Percentiles rank a stretch among this genome's conserved stretches.
Conservation (phyloP, 2,888 invertebrate genomes). For the Parasteatoda lunata region DNA sequence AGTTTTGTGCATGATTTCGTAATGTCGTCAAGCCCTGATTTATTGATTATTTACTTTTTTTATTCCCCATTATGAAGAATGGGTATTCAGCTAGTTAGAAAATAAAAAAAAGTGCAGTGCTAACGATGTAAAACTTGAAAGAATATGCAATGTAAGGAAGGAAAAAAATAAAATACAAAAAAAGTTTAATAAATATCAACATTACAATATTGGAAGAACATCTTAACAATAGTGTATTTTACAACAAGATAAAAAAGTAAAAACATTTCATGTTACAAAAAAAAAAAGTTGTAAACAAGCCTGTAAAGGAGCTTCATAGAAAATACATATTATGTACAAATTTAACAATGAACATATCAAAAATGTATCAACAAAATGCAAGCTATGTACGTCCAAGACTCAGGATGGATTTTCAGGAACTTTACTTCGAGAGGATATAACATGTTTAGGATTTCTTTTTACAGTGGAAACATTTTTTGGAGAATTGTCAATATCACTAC, state of each 20-base stretch:
- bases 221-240: background rate
- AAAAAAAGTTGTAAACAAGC: constrained; percentile 24
- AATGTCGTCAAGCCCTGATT: no score
- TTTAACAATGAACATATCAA: constrained; percentile 23
- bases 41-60: no score
- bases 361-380: constrained; percentile 27
- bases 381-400: constrained; percentile 23
- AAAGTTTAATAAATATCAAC: constrained; percentile 30
- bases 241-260: background rate
- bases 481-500: constrained; percentile 68
- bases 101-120: no score
- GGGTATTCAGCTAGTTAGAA: no score
- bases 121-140: no score
- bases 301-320: constrained; percentile 53
- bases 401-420: constrained; percentile 59
- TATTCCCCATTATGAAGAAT: no score
- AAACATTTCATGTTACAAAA: background rate
- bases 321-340: constrained; percentile 50
- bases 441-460: constrained; percentile 68
- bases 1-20: no score
- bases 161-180: background rate
- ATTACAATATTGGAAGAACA: constrained; percentile 25
- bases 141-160: background rate
- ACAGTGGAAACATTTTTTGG: constrained; percentile 67
- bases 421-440: constrained; percentile 54